Conservation (phyloP, 1,140 invertebrate genomes). For the Apolygus lucorum region DNA sequence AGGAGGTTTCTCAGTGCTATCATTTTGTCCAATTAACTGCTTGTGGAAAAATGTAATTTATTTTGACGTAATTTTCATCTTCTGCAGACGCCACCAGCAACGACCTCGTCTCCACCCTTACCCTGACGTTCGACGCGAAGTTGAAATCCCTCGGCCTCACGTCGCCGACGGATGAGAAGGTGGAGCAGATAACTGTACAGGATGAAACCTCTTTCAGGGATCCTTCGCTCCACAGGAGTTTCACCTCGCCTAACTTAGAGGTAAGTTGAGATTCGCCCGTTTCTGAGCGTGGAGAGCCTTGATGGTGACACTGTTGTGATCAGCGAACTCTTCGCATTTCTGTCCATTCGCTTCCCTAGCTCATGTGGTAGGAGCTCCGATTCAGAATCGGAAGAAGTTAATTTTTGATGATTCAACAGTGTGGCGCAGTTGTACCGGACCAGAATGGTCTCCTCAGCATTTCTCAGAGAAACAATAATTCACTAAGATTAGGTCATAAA, state of each 20-base stretch:
- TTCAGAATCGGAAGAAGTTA: no score
- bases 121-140: conserved; percentile 65
- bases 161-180: background rate
- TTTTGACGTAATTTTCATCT: background rate
- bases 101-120: conserved; percentile 58
- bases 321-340: no score
- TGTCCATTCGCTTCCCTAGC: no score
- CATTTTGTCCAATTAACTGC: no score
- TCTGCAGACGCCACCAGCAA: conserved; percentile 28
- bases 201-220: conserved; percentile 21
- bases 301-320: background rate
- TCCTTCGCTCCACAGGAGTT: conserved; percentile 24
- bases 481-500: background rate
- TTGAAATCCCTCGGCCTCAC: conserved; percentile 46
- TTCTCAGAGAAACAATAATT: no score
- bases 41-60: background rate
- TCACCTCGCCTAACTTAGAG: conserved; percentile 14
- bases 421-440: no score
- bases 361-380: no score
- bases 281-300: no score
- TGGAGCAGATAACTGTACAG: background rate
- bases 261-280: conserved; percentile 29
- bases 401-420: no score
- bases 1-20: no score
- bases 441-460: no score